A percentile compares a stretch with the other conserved stretches of the same genome.
These are phyloP conservation scores for Balaeniceps rex DNA, from an alignment of 2,113 vertebrate species.

Conservation along the genomic window DNA sequence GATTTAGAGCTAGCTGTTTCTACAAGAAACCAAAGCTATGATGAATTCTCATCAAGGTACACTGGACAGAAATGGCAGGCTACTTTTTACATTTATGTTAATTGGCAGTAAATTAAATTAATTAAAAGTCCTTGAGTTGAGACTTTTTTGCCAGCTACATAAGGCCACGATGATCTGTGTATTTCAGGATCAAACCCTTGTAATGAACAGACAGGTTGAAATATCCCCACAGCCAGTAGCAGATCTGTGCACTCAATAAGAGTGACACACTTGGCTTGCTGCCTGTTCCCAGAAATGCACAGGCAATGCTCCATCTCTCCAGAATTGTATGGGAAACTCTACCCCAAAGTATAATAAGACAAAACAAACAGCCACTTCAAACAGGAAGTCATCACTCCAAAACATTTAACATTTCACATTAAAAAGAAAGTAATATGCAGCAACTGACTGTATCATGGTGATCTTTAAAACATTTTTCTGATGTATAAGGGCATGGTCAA, in stretches of 20 bases:
- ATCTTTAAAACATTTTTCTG: neutral
- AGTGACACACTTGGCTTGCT: neutral
- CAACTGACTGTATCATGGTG: neutral
- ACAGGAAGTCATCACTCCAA: neutral
- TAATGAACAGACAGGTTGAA: neutral
- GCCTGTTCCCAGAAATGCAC: neutral
- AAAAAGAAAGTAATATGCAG: neutral
- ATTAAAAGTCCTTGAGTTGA: neutral
- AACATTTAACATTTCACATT: neutral
- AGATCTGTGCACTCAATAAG: neutral
- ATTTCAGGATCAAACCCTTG: neutral
- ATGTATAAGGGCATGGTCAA: neutral
- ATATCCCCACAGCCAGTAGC: neutral
- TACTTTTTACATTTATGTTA: neutral
- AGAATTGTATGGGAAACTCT: neutral
- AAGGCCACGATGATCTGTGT: accelerated
- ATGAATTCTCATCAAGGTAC: neutral
- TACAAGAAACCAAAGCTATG: neutral
- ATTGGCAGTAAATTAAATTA: neutral
- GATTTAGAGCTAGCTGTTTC: neutral
- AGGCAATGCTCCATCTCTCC: neutral
- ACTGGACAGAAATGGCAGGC: neutral
- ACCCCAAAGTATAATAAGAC: neutral
- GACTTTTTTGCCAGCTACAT: neutral
- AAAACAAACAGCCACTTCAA: neutral